Conservation (phyloP, 2,113 vertebrate genomes). For the Aphyosemion australe region DNA sequence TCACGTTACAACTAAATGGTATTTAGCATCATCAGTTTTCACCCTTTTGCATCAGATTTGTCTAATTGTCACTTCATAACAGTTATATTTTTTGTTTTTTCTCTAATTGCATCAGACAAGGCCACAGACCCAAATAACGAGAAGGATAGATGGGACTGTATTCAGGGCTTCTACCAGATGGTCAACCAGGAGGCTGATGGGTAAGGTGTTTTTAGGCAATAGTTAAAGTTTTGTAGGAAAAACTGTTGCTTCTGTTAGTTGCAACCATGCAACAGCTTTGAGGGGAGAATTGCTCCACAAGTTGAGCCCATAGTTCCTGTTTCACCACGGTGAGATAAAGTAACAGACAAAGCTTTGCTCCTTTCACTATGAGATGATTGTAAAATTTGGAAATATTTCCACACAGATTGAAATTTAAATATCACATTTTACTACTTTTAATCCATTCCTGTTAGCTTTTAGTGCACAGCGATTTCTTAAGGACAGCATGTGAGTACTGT, state of each 20-base stretch:
- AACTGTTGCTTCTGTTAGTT: not conserved
- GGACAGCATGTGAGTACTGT: too few species aligned
- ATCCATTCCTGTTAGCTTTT: not conserved
- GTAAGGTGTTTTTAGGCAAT: slow-evolving; percentile 68
- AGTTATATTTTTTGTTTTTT: not conserved
- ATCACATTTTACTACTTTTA: not conserved
- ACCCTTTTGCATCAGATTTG: not conserved
- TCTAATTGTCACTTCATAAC: slow-evolving; percentile 11
- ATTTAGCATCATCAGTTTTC: too few species aligned
- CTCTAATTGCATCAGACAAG: slow-evolving; percentile 72
- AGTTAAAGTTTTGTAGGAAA: not conserved
- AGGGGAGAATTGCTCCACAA: slow-evolving; percentile 48
- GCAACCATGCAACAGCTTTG: not conserved
- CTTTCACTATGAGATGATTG: not conserved
- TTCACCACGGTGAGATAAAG: not conserved
- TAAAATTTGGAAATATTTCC: not conserved
- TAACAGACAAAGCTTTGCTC: not conserved
- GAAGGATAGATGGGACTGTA: slow-evolving; percentile 85
- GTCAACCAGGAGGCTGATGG: slow-evolving; percentile 81
- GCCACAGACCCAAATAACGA: slow-evolving; percentile 84
- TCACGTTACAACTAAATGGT: too few species aligned
- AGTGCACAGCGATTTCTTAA: too few species aligned
- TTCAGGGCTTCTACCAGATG: slow-evolving; percentile 86
- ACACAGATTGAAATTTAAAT: not conserved
- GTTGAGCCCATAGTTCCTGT: slow-evolving; percentile 27